A percentile compares a stretch with the other conserved stretches of the same genome.
phyloP scores from a whole-genome alignment of 2,888 invertebrate species.

The Oxystoma pomonae region DNA sequence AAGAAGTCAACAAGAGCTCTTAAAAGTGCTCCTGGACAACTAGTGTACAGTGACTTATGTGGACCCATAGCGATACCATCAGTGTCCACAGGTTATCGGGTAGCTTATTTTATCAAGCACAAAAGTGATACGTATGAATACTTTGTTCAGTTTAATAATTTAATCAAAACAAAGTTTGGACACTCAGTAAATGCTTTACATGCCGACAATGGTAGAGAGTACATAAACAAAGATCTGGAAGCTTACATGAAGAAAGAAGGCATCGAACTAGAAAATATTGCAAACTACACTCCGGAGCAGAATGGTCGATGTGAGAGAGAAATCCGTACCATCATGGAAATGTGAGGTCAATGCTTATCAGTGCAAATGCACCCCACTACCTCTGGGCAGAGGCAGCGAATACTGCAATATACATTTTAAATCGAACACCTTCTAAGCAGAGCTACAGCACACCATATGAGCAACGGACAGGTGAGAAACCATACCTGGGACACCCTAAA shows the following conservation, averaged over 20 bases:
- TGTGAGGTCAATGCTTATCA: neutral
- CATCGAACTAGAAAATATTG: slow-evolving; percentile 1
- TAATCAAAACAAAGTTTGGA: slow-evolving; percentile 6
- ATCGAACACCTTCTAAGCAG: neutral
- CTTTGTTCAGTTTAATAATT: slow-evolving; percentile 4
- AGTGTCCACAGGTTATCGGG: no score
- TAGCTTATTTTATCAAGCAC: no score
- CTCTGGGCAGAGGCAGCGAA: neutral
- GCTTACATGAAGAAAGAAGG: neutral
- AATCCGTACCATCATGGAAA: no score
- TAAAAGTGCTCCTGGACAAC: no score
- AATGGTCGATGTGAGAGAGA: no score
- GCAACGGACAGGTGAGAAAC: slow-evolving; percentile 1
- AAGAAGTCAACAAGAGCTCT: no score
- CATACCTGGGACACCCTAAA: neutral
- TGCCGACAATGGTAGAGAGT: slow-evolving; percentile 5
- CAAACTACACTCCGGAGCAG: no score
- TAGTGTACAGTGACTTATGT: no score
- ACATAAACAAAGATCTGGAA: slow-evolving; percentile 2
- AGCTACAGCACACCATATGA: neutral
- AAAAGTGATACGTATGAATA: no score
- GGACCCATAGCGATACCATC: no score
- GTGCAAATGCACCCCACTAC: neutral
- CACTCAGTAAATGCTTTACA: slow-evolving; percentile 7
- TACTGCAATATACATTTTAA: slow-evolving; percentile 1